A percentile compares a stretch with the other conserved stretches of the same genome.
phyloP scores from a whole-genome alignment of 2,888 invertebrate genomes.

The Cinara cedri region DNA sequence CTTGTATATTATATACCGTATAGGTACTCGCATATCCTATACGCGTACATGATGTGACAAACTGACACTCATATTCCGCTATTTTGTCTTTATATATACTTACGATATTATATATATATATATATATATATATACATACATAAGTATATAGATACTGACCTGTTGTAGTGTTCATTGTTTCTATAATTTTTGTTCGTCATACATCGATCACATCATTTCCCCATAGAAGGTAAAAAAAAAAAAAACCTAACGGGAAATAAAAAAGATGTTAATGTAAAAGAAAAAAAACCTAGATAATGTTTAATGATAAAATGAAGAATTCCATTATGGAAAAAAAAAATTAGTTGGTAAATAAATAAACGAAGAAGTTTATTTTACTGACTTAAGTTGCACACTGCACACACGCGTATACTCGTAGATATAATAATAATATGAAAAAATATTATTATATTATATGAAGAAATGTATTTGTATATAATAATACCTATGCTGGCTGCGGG shows the following conservation, averaged over 20 bases:
- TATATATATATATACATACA: no score
- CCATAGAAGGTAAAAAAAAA: constrained; percentile 23
- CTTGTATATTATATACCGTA: background rate
- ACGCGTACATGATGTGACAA: constrained; percentile 16
- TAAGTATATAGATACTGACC: constrained; percentile 7
- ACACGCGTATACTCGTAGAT: background rate
- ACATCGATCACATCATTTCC: constrained; percentile 33
- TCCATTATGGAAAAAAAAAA: constrained; percentile 5
- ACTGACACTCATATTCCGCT: constrained; percentile 37
- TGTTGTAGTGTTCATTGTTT: constrained; percentile 29
- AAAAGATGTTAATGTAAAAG: constrained; percentile 17
- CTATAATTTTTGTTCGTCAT: constrained; percentile 39
- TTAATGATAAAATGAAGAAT: constrained; percentile 9
- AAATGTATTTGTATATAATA: no score
- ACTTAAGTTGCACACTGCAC: constrained; percentile 8
- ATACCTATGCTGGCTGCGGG: background rate
- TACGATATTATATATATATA: no score
- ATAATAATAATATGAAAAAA: no score
- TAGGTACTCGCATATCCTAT: background rate
- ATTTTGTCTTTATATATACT: constrained; percentile 31
- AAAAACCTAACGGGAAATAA: constrained; percentile 29
- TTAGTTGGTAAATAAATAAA: constrained; percentile 4
- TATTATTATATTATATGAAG: no score
- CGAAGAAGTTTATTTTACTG: constrained; percentile 19
- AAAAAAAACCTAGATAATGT: background rate